Evolutionary conservation across 1,140 invertebrate species (phyloP), one percentile per base, ranked within the genome.

Genomic region (Hylaeus volcanicus): DNA sequence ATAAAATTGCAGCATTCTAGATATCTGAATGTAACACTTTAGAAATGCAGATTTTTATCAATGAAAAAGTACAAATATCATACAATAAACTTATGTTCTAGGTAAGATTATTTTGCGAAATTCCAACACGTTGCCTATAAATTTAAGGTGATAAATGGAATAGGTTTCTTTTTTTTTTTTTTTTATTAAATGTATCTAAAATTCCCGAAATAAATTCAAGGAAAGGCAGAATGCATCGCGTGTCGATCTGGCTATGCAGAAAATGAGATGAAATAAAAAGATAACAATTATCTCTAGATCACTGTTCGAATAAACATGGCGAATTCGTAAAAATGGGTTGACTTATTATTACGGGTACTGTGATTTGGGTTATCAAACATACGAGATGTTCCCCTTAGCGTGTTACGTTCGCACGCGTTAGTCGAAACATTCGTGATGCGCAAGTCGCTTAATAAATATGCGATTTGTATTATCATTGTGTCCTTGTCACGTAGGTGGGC

Each of bases 371-470:
- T 76, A 45, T 43, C 26, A 37, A 56, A 48, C 6, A 15, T 58
- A 55, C 43, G 26, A 63, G 76, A 55, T 76, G 53, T 55, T 53
- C 51, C 14, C 0, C 1, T 14, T 3, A 55, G 43, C 15, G 41
- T 76, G 39, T 55, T 26, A 41, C 37, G 5, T n/a, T 71, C 6
- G 45, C 51, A 37, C 41, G 51, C 39, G 15, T 75, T 43, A n/a
- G 3, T 63, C 37, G 51, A 48, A 64, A 9, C 43, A 70, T 55
- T 78, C 12, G 74, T 81, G 71, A 66, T 65, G 66, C 80, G 80
- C 69, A 74, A 69, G 63, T 82, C 75, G 75, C 58, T 51, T 65
- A 58, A 55, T 73, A 79, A 83, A 81, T 83, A 83, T 81, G 64
- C 12, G 51, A 53, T 72, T 75, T 74, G 45, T 68, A 53, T 76